Conservation (phyloP, 2,797 vertebrate genomes). For the Protonibea diacanthus region DNA sequence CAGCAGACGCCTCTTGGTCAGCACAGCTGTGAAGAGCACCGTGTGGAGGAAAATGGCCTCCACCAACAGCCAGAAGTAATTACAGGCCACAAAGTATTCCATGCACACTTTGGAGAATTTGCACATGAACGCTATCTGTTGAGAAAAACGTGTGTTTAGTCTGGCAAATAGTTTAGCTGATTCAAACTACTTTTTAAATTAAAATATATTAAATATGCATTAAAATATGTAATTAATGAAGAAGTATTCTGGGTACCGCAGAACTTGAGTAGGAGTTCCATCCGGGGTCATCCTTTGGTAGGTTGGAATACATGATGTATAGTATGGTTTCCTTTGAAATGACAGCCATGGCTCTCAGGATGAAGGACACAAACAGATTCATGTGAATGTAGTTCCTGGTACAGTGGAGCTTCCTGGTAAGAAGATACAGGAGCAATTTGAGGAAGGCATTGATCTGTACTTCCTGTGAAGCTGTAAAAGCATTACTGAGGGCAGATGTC, state of each 20-base stretch:
- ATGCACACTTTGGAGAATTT: constrained; percentile 89
- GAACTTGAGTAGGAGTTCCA: constrained; percentile 89
- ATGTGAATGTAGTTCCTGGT: constrained; percentile 99
- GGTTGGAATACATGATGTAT: constrained; percentile 85
- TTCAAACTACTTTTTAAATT: background rate
- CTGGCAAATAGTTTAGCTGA: background rate
- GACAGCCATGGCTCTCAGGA: constrained; percentile 89
- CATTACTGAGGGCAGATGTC: constrained; percentile 29
- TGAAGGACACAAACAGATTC: constrained; percentile 96
- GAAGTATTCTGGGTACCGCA: constrained; percentile 76
- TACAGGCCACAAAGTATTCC: constrained; percentile 95
- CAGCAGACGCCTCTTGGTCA: constrained; percentile 89
- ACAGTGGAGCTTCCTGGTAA: constrained; percentile 95
- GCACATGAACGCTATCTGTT: constrained; percentile 88
- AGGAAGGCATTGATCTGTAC: constrained; percentile 47
- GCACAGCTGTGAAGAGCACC: constrained; percentile 89
- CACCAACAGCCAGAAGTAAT: constrained; percentile 94
- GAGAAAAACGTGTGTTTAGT: constrained; percentile 1
- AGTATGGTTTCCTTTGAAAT: constrained; percentile 90
- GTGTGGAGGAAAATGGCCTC: constrained; percentile 95
- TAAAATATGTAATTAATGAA: background rate
- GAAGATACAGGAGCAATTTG: constrained; percentile 51
- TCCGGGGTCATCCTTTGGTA: constrained; percentile 85
- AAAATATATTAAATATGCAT: no score
- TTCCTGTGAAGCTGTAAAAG: constrained; percentile 17